Evolutionary conservation across 2,113 vertebrate genomes (phyloP).

Genomic region (Mustelus asterias): DNA sequence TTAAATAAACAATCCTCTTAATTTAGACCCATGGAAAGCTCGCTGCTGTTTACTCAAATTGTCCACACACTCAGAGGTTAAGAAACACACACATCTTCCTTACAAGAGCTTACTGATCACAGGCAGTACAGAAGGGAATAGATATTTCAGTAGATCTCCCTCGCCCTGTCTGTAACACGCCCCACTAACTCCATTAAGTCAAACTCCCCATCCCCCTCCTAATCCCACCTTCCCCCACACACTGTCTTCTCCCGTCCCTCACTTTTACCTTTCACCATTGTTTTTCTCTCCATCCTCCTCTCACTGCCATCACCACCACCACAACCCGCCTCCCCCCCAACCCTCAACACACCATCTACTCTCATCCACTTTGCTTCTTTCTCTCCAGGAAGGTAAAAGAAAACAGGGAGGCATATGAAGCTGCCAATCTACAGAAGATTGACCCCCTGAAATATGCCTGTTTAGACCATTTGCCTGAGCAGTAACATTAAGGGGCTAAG

Average conservation of each 20-base stretch:
- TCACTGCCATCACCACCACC: background rate
- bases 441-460: background rate
- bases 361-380: background rate
- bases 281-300: background rate
- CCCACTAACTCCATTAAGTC: background rate
- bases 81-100: no score
- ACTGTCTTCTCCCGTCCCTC: background rate
- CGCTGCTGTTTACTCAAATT: no score
- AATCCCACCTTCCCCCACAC: background rate
- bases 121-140: no score
- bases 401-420: no score
- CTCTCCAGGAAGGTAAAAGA: background rate
- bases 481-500: background rate
- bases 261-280: background rate
- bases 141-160: no score
- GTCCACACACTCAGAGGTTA: no score
- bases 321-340: background rate
- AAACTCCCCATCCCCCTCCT: background rate
- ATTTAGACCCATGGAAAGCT: no score
- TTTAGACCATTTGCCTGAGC: background rate
- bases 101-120: no score
- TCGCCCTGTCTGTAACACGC: no score
- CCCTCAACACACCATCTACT: background rate
- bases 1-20: no score
- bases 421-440: background rate